Evolutionary conservation across 1,140 invertebrate genomes (phyloP).

Genomic region (Papilio aristodemus): DNA sequence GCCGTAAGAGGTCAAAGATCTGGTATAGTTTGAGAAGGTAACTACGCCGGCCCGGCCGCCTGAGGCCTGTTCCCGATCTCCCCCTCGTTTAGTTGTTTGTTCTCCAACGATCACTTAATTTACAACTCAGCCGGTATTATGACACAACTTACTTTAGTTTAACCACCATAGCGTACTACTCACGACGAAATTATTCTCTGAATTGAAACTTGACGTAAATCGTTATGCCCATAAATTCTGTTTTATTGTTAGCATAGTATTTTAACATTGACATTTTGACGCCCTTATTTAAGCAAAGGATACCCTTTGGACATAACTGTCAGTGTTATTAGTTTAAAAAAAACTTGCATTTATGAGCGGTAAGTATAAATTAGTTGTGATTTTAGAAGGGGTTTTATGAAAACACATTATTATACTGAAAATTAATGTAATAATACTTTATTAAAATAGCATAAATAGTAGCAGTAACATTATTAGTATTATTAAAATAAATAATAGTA

Average conservation of each 20-base stretch:
- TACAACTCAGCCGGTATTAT: conserved; percentile 59
- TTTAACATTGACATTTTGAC: conserved; percentile 29
- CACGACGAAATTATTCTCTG: conserved; percentile 22
- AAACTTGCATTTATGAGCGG: not conserved
- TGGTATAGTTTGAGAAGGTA: conserved; percentile 35
- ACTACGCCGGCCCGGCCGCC: conserved; percentile 21
- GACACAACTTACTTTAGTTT: conserved; percentile 45
- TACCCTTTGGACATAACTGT: not conserved
- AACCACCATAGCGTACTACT: not conserved
- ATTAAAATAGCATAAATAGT: too few species aligned
- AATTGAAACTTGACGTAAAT: conserved; percentile 26
- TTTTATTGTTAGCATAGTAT: conserved; percentile 16
- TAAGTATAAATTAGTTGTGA: too few species aligned
- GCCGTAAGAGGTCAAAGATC: not conserved
- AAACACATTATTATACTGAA: too few species aligned
- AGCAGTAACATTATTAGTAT: too few species aligned
- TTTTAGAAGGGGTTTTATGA: too few species aligned
- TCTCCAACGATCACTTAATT: conserved; percentile 56
- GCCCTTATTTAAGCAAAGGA: not conserved
- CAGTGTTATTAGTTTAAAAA: not conserved
- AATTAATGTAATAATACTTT: too few species aligned
- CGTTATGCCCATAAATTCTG: conserved; percentile 19
- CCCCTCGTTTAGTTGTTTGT: conserved; percentile 46
- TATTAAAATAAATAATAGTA: too few species aligned
- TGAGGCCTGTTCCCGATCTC: conserved; percentile 40